Evolutionary conservation across 2,113 vertebrate species (phyloP).

Genomic region (Mirounga angustirostris): DNA sequence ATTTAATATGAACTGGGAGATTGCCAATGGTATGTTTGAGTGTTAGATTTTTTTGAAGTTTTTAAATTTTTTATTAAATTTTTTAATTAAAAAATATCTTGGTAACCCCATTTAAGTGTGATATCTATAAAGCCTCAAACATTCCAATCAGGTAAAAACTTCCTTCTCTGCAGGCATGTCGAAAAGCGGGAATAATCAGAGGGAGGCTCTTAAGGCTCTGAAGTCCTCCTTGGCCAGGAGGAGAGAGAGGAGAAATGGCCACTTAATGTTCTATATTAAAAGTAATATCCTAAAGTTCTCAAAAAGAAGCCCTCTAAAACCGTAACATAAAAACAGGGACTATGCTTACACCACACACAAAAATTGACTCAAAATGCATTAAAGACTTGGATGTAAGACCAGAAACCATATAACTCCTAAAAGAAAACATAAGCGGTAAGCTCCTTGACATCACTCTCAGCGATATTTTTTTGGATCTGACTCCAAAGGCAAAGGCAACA

Average conservation of each 20-base stretch:
- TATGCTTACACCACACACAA: not conserved
- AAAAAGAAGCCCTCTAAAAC: not conserved
- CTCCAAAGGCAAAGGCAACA: not conserved
- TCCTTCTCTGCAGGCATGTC: not conserved
- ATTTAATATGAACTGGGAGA: not conserved
- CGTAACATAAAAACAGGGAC: not conserved
- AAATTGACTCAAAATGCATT: not conserved
- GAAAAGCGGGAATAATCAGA: not conserved
- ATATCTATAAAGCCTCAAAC: not conserved
- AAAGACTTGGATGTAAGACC: not conserved
- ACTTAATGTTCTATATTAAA: conserved; percentile 8
- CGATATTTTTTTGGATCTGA: not conserved
- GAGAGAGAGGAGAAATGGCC: not conserved
- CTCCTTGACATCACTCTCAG: not conserved
- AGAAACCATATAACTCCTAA: not conserved
- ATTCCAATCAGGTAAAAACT: not conserved
- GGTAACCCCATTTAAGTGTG: not conserved
- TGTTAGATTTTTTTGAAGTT: not conserved
- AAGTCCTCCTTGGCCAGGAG: not conserved
- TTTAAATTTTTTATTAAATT: not conserved
- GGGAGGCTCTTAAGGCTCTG: not conserved
- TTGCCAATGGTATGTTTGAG: not conserved
- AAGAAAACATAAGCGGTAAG: not conserved
- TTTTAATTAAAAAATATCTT: conserved; percentile 21
- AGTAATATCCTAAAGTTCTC: not conserved